These are phyloP conservation scores for Steinernema carpocapsae DNA, from an alignment of 2,888 invertebrate genomes.

Conservation along the genomic window DNA sequence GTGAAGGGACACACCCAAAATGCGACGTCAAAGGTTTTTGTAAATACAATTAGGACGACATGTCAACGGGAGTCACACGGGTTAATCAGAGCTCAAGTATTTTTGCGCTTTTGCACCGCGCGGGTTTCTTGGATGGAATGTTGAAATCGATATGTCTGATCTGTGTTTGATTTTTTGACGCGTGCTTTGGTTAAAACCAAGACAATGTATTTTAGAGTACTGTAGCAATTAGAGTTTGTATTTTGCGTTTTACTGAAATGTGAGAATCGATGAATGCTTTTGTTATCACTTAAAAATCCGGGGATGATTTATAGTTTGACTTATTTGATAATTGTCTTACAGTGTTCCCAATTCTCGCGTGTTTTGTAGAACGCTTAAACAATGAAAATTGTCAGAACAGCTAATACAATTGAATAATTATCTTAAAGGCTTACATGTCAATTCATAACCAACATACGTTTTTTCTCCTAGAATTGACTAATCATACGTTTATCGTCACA, in stretches of 20 bases:
- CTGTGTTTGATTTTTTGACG: not conserved
- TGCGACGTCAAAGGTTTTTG: conserved; percentile 32
- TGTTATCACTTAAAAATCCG: too few relatives aligned
- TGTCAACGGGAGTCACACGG: conserved; percentile 28
- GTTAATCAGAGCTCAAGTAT: not conserved
- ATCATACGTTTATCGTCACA: conserved; percentile 12
- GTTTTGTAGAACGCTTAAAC: too few relatives aligned
- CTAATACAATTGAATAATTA: too few relatives aligned
- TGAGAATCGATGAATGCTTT: too few relatives aligned
- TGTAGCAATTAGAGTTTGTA: too few relatives aligned
- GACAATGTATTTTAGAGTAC: not conserved
- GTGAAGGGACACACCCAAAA: conserved; percentile 32
- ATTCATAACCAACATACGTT: too few relatives aligned
- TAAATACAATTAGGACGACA: conserved; percentile 30
- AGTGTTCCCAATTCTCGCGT: too few relatives aligned
- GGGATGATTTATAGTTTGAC: too few relatives aligned
- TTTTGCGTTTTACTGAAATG: too few relatives aligned
- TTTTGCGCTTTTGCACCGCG: conserved; percentile 9
- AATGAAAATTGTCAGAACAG: too few relatives aligned
- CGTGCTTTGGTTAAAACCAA: not conserved
- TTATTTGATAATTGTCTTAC: too few relatives aligned
- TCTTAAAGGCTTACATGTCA: too few relatives aligned
- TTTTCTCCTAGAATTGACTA: not conserved
- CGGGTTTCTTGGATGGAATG: not conserved
- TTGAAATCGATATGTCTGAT: not conserved